Evolutionary conservation across 2,797 vertebrate species (phyloP).

Genomic region (Mus spretus): DNA sequence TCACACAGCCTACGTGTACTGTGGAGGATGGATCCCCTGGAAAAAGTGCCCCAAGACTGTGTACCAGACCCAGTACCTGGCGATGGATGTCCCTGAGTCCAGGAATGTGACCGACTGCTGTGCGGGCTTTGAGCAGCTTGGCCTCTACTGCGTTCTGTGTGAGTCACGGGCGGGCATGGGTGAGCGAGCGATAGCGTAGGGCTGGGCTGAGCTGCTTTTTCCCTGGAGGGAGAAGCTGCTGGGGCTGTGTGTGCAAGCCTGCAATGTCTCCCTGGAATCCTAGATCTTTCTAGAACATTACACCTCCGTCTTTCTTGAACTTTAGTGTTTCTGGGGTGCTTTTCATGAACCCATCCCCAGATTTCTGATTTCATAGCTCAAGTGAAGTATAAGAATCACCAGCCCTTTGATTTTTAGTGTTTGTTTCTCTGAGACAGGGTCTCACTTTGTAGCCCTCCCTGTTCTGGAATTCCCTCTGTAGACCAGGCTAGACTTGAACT

Average conservation of each 20-base stretch:
- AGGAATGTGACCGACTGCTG: slow-evolving; percentile 92
- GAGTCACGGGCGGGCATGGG: slow-evolving; percentile 84
- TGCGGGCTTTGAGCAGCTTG: slow-evolving; percentile 92
- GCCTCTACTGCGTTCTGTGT: slow-evolving; percentile 93
- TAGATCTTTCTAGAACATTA: background rate
- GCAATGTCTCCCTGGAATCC: rapidly evolving
- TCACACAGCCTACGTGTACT: slow-evolving; percentile 86
- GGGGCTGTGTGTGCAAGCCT: rapidly evolving
- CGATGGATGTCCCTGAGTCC: slow-evolving; percentile 83
- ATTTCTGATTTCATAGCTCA: background rate
- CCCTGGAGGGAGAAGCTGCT: too few relatives aligned
- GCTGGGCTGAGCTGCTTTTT: background rate
- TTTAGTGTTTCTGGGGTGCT: background rate
- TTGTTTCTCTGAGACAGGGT: background rate
- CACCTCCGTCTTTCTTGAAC: rapidly evolving
- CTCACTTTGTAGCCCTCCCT: background rate
- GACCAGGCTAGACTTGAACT: background rate
- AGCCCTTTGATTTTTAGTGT: background rate
- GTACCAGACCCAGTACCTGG: slow-evolving; percentile 87
- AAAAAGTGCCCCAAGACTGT: slow-evolving; percentile 89
- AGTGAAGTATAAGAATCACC: background rate
- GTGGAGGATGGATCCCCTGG: slow-evolving; percentile 93
- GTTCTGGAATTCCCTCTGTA: background rate
- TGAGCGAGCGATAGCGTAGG: rapidly evolving
- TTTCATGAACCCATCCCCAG: too few relatives aligned